Evolutionary conservation across 2,888 invertebrate genomes (phyloP).

Genomic region (Enchytraeus crypticus): DNA sequence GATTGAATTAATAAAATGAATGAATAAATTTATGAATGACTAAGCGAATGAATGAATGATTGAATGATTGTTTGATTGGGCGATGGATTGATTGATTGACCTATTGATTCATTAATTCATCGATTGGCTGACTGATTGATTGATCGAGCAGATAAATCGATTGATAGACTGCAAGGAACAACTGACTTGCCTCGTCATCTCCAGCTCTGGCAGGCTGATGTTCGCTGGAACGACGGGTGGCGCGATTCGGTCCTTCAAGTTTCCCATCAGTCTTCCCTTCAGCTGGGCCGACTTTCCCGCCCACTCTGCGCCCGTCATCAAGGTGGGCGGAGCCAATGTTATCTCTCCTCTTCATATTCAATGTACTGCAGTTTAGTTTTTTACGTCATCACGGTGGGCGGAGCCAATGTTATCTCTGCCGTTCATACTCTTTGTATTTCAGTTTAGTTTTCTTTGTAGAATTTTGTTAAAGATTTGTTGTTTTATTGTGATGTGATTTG

Average conservation of each 20-base stretch:
- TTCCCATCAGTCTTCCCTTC: slow-evolving; percentile 63
- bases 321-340: no score
- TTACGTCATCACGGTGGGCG: slow-evolving; percentile 52
- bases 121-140: background rate
- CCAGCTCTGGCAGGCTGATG: slow-evolving; percentile 71
- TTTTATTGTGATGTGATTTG: no score
- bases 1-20: no score
- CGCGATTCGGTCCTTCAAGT: slow-evolving; percentile 65
- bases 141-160: slow-evolving; percentile 8
- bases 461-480: no score
- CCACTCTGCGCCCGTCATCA: slow-evolving; percentile 53
- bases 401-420: no score
- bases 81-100: background rate
- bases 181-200: slow-evolving; percentile 60
- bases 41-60: background rate
- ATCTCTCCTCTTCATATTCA: no score
- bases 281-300: slow-evolving; percentile 52
- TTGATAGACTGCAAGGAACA: slow-evolving; percentile 45
- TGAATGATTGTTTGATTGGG: background rate
- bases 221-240: slow-evolving; percentile 73
- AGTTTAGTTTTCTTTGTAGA: no score
- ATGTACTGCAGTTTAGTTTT: no score
- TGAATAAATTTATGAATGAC: no score
- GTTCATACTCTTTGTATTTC: no score
- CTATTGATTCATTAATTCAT: background rate